Evolutionary conservation across 2,113 vertebrate species (phyloP), one percentile per base, ranked within the genome.

Genomic region (Heliornis fulica): DNA sequence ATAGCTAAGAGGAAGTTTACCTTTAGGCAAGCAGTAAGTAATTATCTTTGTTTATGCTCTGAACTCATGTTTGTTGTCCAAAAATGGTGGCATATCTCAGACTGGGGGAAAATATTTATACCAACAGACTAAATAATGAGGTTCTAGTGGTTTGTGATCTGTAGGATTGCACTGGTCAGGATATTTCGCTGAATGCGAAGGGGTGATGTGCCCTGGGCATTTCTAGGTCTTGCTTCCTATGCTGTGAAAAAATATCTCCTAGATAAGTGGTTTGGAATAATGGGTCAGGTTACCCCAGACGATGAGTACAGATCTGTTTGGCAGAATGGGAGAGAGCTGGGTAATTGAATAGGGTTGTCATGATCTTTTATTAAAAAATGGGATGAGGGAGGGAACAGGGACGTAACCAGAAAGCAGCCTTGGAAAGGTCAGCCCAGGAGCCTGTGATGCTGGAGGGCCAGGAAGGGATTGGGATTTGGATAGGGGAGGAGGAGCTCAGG

Each of bases 31-130:
- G 82, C 60, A 75, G 46, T n/a, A 36, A 45, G 10, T 57, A 29
- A 17, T 75, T 89, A 46, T 91, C 91, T 84, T 46, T 91, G 95
- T 90, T 95, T 94, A 53, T 59, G 48, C 61, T 85, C 57, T 22
- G 12, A 79, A 48, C 53, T 64, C 63, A 34, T 36, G 7, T 22
- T 89, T 79, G 13, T 40, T 91, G 54, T 89, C 90, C 91, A 68
- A 65, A 91, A 95, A 61, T 71, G 74, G 93, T 56, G 66, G 11
- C 31, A 5, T 94, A 93, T 93, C 84, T 93, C 53, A 23, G 64
- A 34, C 48, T 38, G 0, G 0, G 63, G 69, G 82, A n/a, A 96
- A 95, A 96, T 95, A 93, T 96, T 96, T 97, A 93, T 61, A 20
- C 45, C 11, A 7, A 45, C 61, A 76, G 93, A 36, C 57, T 71